Evolutionary conservation across 2,113 vertebrate genomes (phyloP), one percentile per base, ranked within the genome.

Genomic region (Hirundichthys speculiger): DNA sequence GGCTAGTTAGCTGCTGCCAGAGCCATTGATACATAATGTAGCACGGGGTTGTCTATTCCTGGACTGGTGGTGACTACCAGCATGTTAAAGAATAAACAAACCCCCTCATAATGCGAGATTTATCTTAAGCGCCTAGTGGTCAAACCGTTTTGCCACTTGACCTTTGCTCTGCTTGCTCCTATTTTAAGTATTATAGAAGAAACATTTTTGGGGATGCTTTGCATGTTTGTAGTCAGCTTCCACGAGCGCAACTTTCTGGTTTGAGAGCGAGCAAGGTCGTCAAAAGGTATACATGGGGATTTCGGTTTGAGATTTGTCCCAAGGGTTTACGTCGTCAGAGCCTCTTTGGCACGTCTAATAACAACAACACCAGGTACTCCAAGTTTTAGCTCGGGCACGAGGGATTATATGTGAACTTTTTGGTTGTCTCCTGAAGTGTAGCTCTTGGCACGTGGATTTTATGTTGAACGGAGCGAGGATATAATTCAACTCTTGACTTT

Each of bases 1-100:
- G 66, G 88, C 80, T 87, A 88, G 85, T 84, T 86, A 84, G 83
- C 86, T 54, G 61, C 65, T 71, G 69, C 74, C 73, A 80, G 62
- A 62, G 72, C 74, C 83, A 80, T 83, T 81, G 73, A 85, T 77
- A 68, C 69, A 64, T 20, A 71, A 61, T 63, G 77, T 69, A 75
- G 74, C 75, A 25, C 71, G 47, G 56, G 41, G 34, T 47, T 70
- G 62, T 79, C 62, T 82, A 41, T 84, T 83, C 78, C 68, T 64
- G 80, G 61, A 61, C 38, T 43, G 58, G 63, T 53, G 52, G 64
- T 46, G 66, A 73, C 68, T 63, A n/a, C 60, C 72, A 58, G 46
- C 51, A 62, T 46, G 58, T 69, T 54, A 69, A 52, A 67, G 71
- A 66, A 86, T 79, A 84, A 84, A 77, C 68, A 42, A 30, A 42